These are phyloP conservation scores for Ardeotis arabs DNA, from an alignment of 2,113 vertebrate species.

Conservation along the genomic window DNA sequence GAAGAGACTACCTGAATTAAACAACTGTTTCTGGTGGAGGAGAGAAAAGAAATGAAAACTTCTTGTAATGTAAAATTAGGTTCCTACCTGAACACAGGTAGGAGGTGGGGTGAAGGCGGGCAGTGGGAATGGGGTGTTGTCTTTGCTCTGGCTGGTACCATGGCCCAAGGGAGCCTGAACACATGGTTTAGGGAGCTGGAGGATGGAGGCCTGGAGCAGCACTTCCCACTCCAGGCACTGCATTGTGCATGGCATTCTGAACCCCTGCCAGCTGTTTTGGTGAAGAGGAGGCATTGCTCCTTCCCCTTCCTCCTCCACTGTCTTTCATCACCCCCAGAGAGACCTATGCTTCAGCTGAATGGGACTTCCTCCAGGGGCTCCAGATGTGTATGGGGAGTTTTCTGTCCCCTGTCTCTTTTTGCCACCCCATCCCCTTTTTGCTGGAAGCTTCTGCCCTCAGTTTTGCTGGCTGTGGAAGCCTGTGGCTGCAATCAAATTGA, in stretches of 20 bases:
- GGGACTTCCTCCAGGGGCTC: not conserved
- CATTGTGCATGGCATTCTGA: not conserved
- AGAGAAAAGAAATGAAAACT: not conserved
- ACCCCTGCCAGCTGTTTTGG: not conserved
- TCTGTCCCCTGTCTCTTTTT: not conserved
- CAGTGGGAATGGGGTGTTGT: not conserved
- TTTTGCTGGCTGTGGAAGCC: not conserved
- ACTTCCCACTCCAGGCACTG: not conserved
- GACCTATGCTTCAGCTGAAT: not conserved
- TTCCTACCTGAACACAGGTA: not conserved
- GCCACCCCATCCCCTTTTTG: not conserved
- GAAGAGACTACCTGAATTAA: not conserved
- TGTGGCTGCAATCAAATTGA: not conserved
- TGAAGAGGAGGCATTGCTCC: not conserved
- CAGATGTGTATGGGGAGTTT: not conserved
- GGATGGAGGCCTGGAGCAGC: not conserved
- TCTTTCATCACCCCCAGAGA: not conserved
- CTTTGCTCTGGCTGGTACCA: not conserved
- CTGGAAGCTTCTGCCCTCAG: not conserved
- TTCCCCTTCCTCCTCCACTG: not conserved
- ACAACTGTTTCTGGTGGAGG: not conserved
- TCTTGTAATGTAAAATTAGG: not conserved
- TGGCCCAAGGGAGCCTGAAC: not conserved
- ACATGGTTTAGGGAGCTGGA: not conserved
- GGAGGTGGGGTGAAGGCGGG: not conserved